phyloP scores from a whole-genome alignment of 2,797 vertebrate species.

The Malacoraja senta region DNA sequence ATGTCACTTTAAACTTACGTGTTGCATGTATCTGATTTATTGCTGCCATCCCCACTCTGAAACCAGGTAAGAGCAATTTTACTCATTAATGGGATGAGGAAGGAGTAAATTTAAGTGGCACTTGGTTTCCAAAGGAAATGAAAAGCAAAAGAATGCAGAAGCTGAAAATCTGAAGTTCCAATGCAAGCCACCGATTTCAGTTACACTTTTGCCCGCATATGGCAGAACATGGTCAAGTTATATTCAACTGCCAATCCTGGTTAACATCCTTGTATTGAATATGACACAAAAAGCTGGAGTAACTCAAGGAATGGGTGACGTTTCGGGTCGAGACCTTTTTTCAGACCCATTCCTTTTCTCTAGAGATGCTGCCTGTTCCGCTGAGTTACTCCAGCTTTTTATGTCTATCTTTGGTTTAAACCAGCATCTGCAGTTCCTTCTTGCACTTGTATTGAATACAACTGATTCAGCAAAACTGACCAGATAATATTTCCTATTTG shows the following conservation, averaged over 20 bases:
- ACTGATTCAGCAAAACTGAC: background rate
- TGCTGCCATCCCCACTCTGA: background rate
- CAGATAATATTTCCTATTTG: background rate
- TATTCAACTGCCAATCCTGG: background rate
- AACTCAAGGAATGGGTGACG: too few relatives aligned
- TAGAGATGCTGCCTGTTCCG: too few relatives aligned
- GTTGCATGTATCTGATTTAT: conserved; percentile 3
- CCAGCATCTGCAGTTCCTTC: too few relatives aligned
- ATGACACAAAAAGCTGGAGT: background rate
- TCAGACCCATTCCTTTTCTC: too few relatives aligned
- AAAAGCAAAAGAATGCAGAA: too few relatives aligned
- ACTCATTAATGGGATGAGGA: too few relatives aligned
- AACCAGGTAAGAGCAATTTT: too few relatives aligned
- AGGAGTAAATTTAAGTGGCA: too few relatives aligned
- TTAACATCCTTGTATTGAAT: background rate
- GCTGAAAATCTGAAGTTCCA: background rate
- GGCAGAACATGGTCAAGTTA: background rate
- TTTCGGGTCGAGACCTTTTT: too few relatives aligned
- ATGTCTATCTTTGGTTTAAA: too few relatives aligned
- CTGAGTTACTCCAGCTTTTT: too few relatives aligned
- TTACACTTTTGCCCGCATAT: background rate
- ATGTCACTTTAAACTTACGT: background rate
- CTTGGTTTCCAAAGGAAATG: too few relatives aligned
- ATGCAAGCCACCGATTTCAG: background rate
- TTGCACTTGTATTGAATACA: background rate